These are phyloP conservation scores for Clostera curtula DNA, from an alignment of 2,888 invertebrate genomes.

Conservation along the genomic window DNA sequence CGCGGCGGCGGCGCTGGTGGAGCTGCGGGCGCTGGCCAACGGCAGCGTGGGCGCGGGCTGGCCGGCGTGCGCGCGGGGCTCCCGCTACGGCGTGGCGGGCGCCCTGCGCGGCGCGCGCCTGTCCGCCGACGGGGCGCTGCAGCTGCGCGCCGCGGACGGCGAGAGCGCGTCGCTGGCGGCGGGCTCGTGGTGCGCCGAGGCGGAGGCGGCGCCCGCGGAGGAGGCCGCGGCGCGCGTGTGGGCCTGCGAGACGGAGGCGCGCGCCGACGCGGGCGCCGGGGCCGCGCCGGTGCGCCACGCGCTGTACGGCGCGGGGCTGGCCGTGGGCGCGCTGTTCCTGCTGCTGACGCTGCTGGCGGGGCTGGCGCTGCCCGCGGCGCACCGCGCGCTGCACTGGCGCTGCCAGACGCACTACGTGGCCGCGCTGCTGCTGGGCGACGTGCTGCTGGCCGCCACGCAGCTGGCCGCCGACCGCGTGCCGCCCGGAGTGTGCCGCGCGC, in stretches of 20 bases:
- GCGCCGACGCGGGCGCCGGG: constrained; percentile 58
- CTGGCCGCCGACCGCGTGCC: constrained; percentile 78
- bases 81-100: constrained; percentile 75
- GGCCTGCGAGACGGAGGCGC: constrained; percentile 72
- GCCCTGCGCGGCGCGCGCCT: constrained; percentile 68
- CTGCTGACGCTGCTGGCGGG: constrained; percentile 87
- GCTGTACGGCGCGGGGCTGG: constrained; percentile 84
- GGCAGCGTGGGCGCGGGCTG: constrained; percentile 66
- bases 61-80: constrained; percentile 66
- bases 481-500: constrained; percentile 76
- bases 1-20: constrained; percentile 42
- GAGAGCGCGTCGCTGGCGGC: constrained; percentile 54
- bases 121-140: constrained; percentile 70
- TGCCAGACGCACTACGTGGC: constrained; percentile 92
- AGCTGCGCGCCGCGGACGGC: constrained; percentile 33
- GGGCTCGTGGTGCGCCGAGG: constrained; percentile 69
- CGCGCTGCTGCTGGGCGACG: constrained; percentile 87
- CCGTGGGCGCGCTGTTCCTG: constrained; percentile 87
- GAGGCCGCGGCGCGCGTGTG: constrained; percentile 37
- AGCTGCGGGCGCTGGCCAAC: constrained; percentile 40
- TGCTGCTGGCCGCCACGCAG: constrained; percentile 85
- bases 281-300: constrained; percentile 78
- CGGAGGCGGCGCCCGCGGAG: constrained; percentile 67
- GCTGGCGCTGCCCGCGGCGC: constrained; percentile 85
- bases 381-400: constrained; percentile 91